Conservation (phyloP, 2,888 invertebrate species). For the Ormyrus rosae region DNA sequence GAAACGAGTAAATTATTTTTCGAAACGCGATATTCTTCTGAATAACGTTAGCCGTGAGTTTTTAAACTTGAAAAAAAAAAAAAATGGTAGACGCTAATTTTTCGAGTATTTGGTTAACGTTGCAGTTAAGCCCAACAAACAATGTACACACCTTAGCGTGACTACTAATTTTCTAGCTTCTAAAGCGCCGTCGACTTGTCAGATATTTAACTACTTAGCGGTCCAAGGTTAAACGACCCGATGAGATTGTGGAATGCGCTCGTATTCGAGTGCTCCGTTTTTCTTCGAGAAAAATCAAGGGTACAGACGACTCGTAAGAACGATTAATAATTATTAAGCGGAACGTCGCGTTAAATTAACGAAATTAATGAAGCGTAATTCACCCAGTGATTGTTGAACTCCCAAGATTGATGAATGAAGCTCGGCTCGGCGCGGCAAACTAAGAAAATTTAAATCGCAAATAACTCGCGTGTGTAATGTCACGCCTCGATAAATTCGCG, state of each 20-base stretch:
- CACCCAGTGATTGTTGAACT: neutral
- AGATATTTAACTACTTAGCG: slow-evolving; percentile 4
- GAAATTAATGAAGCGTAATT: no score
- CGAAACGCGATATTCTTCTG: no score
- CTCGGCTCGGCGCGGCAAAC: neutral
- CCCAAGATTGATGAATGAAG: slow-evolving; percentile 17
- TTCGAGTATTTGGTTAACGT: no score
- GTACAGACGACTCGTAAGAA: no score
- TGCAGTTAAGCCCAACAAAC: no score
- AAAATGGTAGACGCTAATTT: no score
- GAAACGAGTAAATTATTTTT: no score
- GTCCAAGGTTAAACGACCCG: slow-evolving; percentile 15
- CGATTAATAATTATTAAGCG: no score
- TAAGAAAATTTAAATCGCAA: slow-evolving; percentile 1
- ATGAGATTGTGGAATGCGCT: neutral
- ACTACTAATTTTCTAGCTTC: neutral
- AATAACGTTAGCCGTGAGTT: no score
- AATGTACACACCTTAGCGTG: no score
- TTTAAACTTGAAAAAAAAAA: no score
- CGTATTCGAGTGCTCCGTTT: neutral
- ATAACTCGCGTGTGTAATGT: slow-evolving; percentile 13
- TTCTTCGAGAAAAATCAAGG: neutral
- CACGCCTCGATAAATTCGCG: slow-evolving; percentile 4
- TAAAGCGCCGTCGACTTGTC: neutral
- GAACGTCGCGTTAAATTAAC: no score